phyloP scores from a whole-genome alignment of 2,797 vertebrate species.

The Prunella strophiata region DNA sequence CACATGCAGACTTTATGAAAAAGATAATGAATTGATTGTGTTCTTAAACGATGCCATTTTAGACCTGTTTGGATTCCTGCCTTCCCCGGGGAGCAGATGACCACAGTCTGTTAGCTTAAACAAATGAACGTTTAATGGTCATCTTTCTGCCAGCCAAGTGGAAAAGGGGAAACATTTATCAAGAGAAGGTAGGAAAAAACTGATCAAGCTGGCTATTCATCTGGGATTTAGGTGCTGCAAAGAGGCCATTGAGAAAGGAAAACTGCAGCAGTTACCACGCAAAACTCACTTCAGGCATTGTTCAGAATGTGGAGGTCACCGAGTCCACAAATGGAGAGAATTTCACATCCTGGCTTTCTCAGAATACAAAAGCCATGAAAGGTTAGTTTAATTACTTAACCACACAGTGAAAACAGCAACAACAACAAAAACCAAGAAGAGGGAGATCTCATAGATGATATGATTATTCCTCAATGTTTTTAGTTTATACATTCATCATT shows the following conservation, averaged over 20 bases:
- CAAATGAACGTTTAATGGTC: conserved; percentile 74
- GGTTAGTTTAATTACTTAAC: background rate
- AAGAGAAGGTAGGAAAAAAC: conserved; percentile 27
- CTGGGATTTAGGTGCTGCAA: conserved; percentile 5
- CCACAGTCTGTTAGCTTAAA: conserved; percentile 75
- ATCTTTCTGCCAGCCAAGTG: conserved; percentile 62
- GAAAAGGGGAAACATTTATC: conserved; percentile 67
- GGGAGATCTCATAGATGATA: background rate
- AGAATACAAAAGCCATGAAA: background rate
- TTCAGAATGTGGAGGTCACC: background rate
- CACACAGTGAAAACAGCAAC: background rate
- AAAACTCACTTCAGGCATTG: background rate
- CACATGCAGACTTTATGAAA: conserved; percentile 76
- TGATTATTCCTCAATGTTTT: background rate
- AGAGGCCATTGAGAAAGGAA: background rate
- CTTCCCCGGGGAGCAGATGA: conserved; percentile 63
- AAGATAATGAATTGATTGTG: conserved; percentile 77
- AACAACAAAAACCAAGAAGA: background rate
- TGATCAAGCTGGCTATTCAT: background rate
- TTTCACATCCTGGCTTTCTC: background rate
- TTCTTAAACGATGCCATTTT: conserved; percentile 72
- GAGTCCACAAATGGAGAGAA: background rate
- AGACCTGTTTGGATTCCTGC: conserved; percentile 69
- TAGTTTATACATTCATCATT: background rate
- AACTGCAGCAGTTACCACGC: background rate